Evolutionary conservation across 2,797 vertebrate genomes (phyloP).

Genomic region (Syncerus caffer): DNA sequence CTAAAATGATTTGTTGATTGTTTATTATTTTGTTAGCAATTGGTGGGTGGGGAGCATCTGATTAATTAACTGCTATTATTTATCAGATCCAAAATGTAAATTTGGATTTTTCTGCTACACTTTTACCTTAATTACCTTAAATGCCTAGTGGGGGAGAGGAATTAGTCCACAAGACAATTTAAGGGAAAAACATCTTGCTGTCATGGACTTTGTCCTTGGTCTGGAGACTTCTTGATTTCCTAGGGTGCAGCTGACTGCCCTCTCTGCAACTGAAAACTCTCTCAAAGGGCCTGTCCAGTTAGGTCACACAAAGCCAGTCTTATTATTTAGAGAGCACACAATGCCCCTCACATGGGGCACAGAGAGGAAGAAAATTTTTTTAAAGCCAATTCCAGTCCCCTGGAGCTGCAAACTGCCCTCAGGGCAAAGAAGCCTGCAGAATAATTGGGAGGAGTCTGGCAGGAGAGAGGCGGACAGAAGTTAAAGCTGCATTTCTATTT

Average conservation of each 20-base stretch:
- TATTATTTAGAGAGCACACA: constrained; percentile 74
- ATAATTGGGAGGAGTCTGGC: constrained; percentile 74
- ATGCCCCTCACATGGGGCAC: constrained; percentile 67
- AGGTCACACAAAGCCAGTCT: constrained; percentile 65
- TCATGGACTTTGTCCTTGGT: constrained; percentile 41
- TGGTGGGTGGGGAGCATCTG: neutral
- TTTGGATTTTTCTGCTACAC: neutral
- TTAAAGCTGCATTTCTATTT: neutral
- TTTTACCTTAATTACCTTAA: constrained; percentile 52
- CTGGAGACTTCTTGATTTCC: constrained; percentile 65
- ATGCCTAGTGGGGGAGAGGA: neutral
- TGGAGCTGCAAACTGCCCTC: constrained; percentile 70
- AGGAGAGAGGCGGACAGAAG: neutral
- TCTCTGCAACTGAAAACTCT: constrained; percentile 49
- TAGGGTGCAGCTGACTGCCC: constrained; percentile 44
- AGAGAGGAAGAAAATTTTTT: constrained; percentile 64
- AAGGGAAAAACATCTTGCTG: neutral
- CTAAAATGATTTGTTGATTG: constrained; percentile 35
- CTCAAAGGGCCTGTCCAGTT: constrained; percentile 57
- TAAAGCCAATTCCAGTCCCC: constrained; percentile 68
- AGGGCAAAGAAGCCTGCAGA: constrained; percentile 65
- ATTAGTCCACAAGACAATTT: constrained; percentile 16
- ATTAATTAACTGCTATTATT: constrained; percentile 50
- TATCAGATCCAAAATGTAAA: constrained; percentile 10
- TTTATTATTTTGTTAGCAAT: constrained; percentile 41